Conservation (phyloP, 1,140 invertebrate genomes). For the Pseudomyrmex concolor region DNA sequence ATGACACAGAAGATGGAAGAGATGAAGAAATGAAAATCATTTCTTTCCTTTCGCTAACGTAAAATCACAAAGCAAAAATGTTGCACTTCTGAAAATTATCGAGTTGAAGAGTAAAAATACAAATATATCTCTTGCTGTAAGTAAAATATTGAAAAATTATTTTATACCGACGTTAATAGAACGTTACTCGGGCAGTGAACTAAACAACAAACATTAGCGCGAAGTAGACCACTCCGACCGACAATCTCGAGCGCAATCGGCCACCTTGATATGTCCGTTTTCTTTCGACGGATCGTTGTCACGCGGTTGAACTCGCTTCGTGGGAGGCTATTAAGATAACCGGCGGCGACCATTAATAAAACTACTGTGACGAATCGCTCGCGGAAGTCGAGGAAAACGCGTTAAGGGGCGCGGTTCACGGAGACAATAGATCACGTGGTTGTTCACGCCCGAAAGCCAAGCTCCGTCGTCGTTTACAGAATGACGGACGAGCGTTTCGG, state of each 20-base stretch:
- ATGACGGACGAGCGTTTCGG: slow-evolving; percentile 59
- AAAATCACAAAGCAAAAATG: too few species aligned
- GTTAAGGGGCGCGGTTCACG: slow-evolving; percentile 35
- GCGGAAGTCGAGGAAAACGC: slow-evolving; percentile 54
- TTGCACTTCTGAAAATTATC: too few species aligned
- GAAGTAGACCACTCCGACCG: not conserved
- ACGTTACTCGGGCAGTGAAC: not conserved
- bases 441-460: slow-evolving; percentile 14
- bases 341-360: slow-evolving; percentile 68
- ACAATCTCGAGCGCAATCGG: not conserved
- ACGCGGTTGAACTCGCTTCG: not conserved
- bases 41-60: too few species aligned
- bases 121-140: not conserved
- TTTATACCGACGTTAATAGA: not conserved
- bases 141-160: not conserved
- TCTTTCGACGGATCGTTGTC: not conserved
- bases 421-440: slow-evolving; percentile 31
- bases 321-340: slow-evolving; percentile 69
- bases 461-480: slow-evolving; percentile 20
- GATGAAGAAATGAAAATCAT: too few species aligned
- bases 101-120: too few species aligned
- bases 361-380: slow-evolving; percentile 66
- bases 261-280: slow-evolving; percentile 1
- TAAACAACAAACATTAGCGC: not conserved
- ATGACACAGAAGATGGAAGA: not conserved